Base-by-base conservation (phyloP, 2,888 invertebrate species). In the Eumerus sabulonum region DNA sequence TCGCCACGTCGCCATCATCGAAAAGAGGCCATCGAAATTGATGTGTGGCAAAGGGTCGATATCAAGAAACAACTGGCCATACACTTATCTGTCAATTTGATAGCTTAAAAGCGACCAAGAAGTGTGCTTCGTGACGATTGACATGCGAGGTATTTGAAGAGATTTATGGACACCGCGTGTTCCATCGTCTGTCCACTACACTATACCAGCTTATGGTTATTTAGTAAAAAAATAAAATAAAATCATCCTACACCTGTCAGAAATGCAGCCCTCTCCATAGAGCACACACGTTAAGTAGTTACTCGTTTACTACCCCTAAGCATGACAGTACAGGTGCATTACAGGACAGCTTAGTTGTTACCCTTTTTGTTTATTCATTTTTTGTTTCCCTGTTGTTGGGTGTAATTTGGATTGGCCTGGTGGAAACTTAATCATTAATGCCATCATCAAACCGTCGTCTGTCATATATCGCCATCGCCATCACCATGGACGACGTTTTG, bases 221-320 rank as follows among this genome's bases (percentile, higher is more conserved):
- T n/a, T n/a, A n/a, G n/a, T n/a, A n/a, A n/a, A n/a, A n/a, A n/a
- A n/a, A n/a, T n/a, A n/a, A n/a, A n/a, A n/a, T n/a, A n/a, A n/a
- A n/a, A n/a, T n/a, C n/a, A n/a, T n/a, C n/a, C n/a, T 66, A 72
- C 77, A 77, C 73, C 77, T 77, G 77, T 73, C 72, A 73, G 59
- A 57, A 63, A 67, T 48, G 71, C 66, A 71, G 53, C 50, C 50
- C 60, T 60, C 62, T 54, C 12, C 40, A 4, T 9, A 66, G 53
- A 77, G 67, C 11, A 73, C 77, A 77, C 73, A 57, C 42, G 72
- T 62, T 42, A 67, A 42, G 62, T 62, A n/a, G n/a, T 27, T 7
- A 53, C 67, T 57, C 63, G 67, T 77, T 77, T 67, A 48, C 77
- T 59, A 68, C 77, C 73, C 72, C 53, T 77, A 60, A 14, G 42